Evolutionary conservation across 2,113 vertebrate genomes (phyloP).

Genomic region (Ageneiosus marmoratus): DNA sequence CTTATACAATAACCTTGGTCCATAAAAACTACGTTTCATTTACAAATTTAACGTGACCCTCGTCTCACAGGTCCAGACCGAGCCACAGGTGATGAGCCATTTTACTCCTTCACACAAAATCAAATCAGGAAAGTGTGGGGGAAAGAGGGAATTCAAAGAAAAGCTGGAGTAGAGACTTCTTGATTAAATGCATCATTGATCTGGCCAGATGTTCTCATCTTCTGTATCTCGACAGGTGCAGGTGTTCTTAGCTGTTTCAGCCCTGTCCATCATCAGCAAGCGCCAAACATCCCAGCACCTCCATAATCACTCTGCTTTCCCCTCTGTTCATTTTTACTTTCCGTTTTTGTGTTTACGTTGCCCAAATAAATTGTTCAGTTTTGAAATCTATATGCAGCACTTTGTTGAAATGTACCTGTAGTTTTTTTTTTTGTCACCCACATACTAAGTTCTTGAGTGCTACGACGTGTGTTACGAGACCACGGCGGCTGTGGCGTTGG

Average conservation of each 20-base stretch:
- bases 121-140: slow-evolving; percentile 67
- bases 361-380: slow-evolving; percentile 59
- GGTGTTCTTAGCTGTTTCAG: slow-evolving; percentile 61
- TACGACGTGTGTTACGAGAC: slow-evolving; percentile 90
- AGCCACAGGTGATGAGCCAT: slow-evolving; percentile 80
- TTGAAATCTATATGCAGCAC: slow-evolving; percentile 77
- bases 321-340: not conserved
- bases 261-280: slow-evolving; percentile 55
- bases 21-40: slow-evolving; percentile 94
- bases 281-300: slow-evolving; percentile 62
- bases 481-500: slow-evolving; percentile 88
- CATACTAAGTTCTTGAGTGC: slow-evolving; percentile 50
- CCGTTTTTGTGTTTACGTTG: slow-evolving; percentile 52
- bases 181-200: slow-evolving; percentile 71
- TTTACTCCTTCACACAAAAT: slow-evolving; percentile 76
- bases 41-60: slow-evolving; percentile 78
- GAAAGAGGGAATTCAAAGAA: slow-evolving; percentile 10
- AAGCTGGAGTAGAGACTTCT: slow-evolving; percentile 55
- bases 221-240: slow-evolving; percentile 56
- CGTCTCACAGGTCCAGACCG: slow-evolving; percentile 72
- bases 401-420: slow-evolving; percentile 62
- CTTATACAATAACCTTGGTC: slow-evolving; percentile 99
- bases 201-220: slow-evolving; percentile 48
- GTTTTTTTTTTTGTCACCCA: slow-evolving; percentile 44
- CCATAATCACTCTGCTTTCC: slow-evolving; percentile 21